Conservation (phyloP, 2,888 invertebrate species). For the Gisinianus flammeolus region DNA sequence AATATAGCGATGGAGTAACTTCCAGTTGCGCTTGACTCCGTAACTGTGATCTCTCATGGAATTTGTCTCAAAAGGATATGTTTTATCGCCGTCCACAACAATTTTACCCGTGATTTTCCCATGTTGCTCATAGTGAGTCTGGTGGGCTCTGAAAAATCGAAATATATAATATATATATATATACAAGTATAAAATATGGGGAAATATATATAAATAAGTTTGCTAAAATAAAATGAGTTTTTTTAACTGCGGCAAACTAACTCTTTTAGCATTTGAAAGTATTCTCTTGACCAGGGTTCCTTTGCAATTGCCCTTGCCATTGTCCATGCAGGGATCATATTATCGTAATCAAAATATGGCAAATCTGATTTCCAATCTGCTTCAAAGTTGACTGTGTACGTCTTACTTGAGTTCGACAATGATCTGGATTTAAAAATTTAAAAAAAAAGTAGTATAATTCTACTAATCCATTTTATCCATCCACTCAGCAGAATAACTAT, state of each 20-base stretch:
- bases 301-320: slow-evolving; percentile 76
- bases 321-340: slow-evolving; percentile 70
- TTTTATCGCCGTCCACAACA: slow-evolving; percentile 64
- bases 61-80: slow-evolving; percentile 66
- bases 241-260: slow-evolving; percentile 61
- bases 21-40: slow-evolving; percentile 76
- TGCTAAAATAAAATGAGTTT: not conserved
- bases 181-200: no score
- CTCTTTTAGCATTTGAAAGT: slow-evolving; percentile 71
- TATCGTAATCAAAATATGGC: slow-evolving; percentile 75
- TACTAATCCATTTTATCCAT: not conserved
- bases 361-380: slow-evolving; percentile 67
- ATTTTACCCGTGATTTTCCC: slow-evolving; percentile 71
- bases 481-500: no score
- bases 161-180: not conserved
- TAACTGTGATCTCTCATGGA: slow-evolving; percentile 82
- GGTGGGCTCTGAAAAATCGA: slow-evolving; percentile 69
- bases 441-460: slow-evolving; percentile 22
- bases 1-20: slow-evolving; percentile 76
- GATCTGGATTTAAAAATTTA: slow-evolving; percentile 63
- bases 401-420: slow-evolving; percentile 60
- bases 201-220: not conserved
- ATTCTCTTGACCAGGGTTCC: slow-evolving; percentile 74
- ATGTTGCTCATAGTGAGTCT: slow-evolving; percentile 84
- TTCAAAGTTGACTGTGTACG: slow-evolving; percentile 68